Base-by-base conservation (phyloP, 2,888 invertebrate genomes). In the Hirtodrosophila cameraria region DNA sequence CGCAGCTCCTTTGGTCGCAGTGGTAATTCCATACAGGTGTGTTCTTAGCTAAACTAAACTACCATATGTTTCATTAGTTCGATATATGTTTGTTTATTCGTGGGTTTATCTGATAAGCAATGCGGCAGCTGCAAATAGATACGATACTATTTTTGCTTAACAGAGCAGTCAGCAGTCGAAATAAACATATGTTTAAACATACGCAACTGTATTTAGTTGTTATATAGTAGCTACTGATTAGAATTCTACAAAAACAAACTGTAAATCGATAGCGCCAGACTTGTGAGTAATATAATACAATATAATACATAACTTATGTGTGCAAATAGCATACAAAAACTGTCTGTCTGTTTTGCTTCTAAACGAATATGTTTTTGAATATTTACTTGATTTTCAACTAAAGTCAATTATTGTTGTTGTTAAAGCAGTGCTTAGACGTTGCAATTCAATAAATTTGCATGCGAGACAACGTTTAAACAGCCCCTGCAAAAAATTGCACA, bases 1-100 rank as follows among this genome's bases (percentile, higher is more conserved):
- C 88, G 90, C 30, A 75, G 75, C 52, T 89, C 90, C 12, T 82
- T 90, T 38, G 77, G 80, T 0, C 75, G 62, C 70, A 76, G 48
- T 27, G 78, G 81, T 23, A 88, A 64, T 59, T 84, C 91, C 6
- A 68, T 83, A 28, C 91, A 90, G 90, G 91, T 91, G 82, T 71
- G 35, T 36, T 48, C 25, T 7, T 9, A 15, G 16, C 6, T 3
- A 1, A 8, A 35, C 9, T 7, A 16, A 25, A 9, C 36, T 4
- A 11, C 70, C 69, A 75, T 75, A 62, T 70, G 71, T 75, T 69
- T 41, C n/a, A n/a, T n/a, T n/a, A n/a, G n/a, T n/a, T n/a, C n/a
- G n/a, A n/a, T n/a, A n/a, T n/a, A n/a, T 42, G 13, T 36, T 16
- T 11, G 18, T 3, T n/a, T n/a, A n/a, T n/a, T n/a, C 18, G 2